Evolutionary conservation across 1,140 invertebrate species (phyloP).

Genomic region (Cherax quadricarinatus): DNA sequence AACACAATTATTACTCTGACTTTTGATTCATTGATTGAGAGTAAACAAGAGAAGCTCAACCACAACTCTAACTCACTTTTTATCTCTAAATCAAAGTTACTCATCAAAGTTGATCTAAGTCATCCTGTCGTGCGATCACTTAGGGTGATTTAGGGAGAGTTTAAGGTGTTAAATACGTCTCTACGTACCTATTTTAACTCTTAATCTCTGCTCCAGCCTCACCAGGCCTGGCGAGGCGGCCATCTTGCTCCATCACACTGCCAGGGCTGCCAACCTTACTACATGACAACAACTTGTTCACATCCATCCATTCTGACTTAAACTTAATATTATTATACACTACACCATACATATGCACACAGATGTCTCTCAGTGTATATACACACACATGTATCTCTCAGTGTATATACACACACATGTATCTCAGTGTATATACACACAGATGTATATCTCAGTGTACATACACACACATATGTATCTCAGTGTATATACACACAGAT

Average conservation of each 20-base stretch:
- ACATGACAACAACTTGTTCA: not conserved
- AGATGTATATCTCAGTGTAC: too few species aligned
- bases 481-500: too few species aligned
- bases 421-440: too few species aligned
- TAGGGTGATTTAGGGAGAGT: not conserved
- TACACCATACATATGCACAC: too few species aligned
- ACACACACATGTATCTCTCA: too few species aligned
- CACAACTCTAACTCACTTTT: slow-evolving; percentile 16
- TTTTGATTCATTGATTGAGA: slow-evolving; percentile 37
- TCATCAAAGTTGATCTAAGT: not conserved
- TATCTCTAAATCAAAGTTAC: not conserved
- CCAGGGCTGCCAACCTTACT: not conserved
- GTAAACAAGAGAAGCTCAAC: slow-evolving; percentile 50
- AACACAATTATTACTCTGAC: slow-evolving; percentile 31
- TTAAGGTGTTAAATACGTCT: not conserved
- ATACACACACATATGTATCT: too few species aligned
- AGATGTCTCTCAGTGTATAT: too few species aligned
- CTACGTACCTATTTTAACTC: slow-evolving; percentile 73
- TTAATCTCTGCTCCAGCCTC: slow-evolving; percentile 73
- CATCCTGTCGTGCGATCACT: not conserved
- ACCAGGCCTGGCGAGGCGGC: slow-evolving; percentile 66
- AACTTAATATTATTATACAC: not conserved
- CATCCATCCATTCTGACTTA: not conserved
- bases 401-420: too few species aligned
- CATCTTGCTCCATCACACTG: slow-evolving; percentile 69